These are phyloP conservation scores for Cydia pomonella DNA, from an alignment of 1,140 invertebrate genomes.

Conservation along the genomic window DNA sequence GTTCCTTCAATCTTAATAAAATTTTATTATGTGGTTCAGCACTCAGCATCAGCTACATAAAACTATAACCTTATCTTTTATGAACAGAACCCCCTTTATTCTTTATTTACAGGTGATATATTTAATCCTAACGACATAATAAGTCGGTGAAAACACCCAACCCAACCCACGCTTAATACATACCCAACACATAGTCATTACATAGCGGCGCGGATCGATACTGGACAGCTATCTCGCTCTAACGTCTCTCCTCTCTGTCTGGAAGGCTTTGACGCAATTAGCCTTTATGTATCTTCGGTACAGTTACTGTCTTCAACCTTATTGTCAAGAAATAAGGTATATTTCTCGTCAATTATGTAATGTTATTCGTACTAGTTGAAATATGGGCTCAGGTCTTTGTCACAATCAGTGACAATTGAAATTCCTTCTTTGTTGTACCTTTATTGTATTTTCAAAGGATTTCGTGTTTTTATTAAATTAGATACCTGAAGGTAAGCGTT, in stretches of 20 bases:
- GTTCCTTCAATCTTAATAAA: too few relatives aligned
- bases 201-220: slow-evolving; percentile 4
- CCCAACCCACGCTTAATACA: background rate
- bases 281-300: background rate
- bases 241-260: background rate
- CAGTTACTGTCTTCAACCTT: background rate
- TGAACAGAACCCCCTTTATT: background rate
- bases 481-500: too few relatives aligned
- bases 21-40: too few relatives aligned
- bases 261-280: slow-evolving; percentile 3
- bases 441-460: too few relatives aligned
- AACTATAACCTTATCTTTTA: background rate
- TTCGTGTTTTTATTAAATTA: too few relatives aligned
- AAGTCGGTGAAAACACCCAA: background rate
- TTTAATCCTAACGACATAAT: background rate
- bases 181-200: background rate
- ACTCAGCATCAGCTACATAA: too few relatives aligned
- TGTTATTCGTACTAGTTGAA: background rate
- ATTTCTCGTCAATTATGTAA: background rate
- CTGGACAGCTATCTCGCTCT: background rate
- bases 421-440: too few relatives aligned
- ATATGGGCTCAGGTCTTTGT: too few relatives aligned
- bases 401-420: too few relatives aligned
- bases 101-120: background rate
- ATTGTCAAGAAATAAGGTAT: background rate